A percentile compares a stretch with the other conserved stretches of the same genome.
Evolutionary conservation across 2,113 vertebrate species (phyloP).

Genomic region (Nesoenas mayeri): DNA sequence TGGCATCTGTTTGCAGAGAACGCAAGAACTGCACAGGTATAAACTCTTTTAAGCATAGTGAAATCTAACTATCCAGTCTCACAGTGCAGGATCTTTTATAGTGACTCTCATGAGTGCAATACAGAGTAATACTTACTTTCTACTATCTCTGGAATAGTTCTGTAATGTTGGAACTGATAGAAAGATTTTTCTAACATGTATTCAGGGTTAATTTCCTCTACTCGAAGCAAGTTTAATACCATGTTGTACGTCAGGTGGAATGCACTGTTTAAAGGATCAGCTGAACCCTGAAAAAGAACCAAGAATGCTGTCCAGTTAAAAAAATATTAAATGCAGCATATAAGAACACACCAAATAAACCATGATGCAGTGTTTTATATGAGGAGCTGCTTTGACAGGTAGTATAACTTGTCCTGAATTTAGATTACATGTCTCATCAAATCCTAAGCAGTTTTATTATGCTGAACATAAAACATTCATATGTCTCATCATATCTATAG

Average conservation of each 20-base stretch:
- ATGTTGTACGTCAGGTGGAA: constrained; percentile 99
- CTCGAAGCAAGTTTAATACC: constrained; percentile 95
- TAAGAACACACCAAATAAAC: neutral
- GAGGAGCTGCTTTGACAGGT: neutral
- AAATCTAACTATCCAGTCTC: neutral
- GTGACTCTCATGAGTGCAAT: fast-evolving
- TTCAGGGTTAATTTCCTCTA: constrained; percentile 98
- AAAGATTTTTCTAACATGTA: constrained; percentile 99
- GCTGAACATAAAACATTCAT: neutral
- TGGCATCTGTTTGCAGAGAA: neutral
- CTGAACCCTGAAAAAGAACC: constrained; percentile 80
- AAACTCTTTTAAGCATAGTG: neutral
- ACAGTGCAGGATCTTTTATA: neutral
- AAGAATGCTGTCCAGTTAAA: neutral
- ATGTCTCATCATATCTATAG: neutral
- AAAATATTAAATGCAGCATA: neutral
- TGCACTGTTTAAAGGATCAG: constrained; percentile 96
- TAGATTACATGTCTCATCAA: neutral
- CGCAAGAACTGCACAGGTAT: neutral
- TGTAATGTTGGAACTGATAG: constrained; percentile 98
- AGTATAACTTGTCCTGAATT: neutral
- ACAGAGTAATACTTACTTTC: constrained; percentile 84
- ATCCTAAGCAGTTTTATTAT: neutral
- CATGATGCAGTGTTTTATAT: neutral
- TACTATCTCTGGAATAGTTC: constrained; percentile 94